These are phyloP conservation scores for Megaceryle maxima DNA, from an alignment of 2,113 vertebrate species.

Conservation along the genomic window DNA sequence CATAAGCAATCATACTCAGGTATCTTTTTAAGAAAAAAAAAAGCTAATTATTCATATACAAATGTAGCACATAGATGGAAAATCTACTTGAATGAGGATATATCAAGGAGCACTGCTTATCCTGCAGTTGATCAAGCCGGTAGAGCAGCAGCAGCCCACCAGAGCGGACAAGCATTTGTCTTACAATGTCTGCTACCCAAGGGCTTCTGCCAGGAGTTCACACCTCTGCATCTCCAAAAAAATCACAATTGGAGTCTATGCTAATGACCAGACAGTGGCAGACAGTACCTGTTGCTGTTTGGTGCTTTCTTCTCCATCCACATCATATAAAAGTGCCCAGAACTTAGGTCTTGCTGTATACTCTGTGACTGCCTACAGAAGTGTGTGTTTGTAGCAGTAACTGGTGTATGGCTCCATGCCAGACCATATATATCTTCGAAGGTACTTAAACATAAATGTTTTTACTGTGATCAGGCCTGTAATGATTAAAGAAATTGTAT, in stretches of 20 bases:
- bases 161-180: background rate
- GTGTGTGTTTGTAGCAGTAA: background rate
- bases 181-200: background rate
- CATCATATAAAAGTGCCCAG: background rate
- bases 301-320: background rate
- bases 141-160: background rate
- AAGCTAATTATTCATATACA: background rate
- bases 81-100: background rate
- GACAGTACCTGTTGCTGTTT: background rate
- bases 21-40: background rate
- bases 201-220: background rate
- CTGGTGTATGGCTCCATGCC: background rate
- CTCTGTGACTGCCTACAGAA: background rate
- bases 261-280: background rate
- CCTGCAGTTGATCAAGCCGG: background rate
- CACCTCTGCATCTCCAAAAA: background rate
- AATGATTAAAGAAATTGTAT: background rate
- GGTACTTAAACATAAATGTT: background rate
- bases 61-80: background rate
- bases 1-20: background rate
- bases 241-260: fast-evolving
- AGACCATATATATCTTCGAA: background rate
- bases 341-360: background rate
- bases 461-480: background rate
- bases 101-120: background rate